Evolutionary conservation across 1,140 invertebrate species (phyloP).

Genomic region (Pentalonia nigronervosa): DNA sequence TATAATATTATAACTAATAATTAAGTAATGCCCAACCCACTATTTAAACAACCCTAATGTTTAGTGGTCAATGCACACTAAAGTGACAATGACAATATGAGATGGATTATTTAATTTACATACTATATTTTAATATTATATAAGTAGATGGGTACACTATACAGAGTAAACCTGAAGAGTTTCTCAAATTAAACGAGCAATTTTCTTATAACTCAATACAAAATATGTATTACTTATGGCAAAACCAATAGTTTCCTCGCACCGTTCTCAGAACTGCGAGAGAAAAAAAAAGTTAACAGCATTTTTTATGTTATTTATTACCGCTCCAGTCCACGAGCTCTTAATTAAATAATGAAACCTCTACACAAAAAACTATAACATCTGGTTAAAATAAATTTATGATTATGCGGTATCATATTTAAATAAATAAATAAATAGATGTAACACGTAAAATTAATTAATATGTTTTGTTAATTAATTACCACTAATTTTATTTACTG

Average conservation of each 20-base stretch:
- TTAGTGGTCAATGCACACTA: neutral
- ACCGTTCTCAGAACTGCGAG: neutral
- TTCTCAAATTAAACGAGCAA: neutral
- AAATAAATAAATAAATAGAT: neutral
- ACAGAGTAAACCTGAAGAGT: neutral
- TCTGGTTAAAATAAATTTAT: slow-evolving; percentile 15
- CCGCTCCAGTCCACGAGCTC: neutral
- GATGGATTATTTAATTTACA: neutral
- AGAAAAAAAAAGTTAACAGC: neutral
- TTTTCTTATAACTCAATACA: neutral
- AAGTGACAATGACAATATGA: neutral
- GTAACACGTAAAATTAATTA: neutral
- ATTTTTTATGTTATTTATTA: neutral
- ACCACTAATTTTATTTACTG: neutral
- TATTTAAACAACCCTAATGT: neutral
- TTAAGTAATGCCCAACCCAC: too few species aligned
- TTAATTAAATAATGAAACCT: slow-evolving; percentile 7
- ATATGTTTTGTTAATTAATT: neutral
- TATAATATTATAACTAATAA: neutral
- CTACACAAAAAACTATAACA: neutral
- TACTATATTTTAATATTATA: neutral
- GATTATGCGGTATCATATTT: neutral
- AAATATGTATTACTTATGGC: neutral
- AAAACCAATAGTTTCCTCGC: neutral
- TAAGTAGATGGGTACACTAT: neutral